Percentiles rank a stretch among this genome's conserved stretches.
phyloP scores from a whole-genome alignment of 2,113 vertebrate species.

The Pimephales promelas region DNA sequence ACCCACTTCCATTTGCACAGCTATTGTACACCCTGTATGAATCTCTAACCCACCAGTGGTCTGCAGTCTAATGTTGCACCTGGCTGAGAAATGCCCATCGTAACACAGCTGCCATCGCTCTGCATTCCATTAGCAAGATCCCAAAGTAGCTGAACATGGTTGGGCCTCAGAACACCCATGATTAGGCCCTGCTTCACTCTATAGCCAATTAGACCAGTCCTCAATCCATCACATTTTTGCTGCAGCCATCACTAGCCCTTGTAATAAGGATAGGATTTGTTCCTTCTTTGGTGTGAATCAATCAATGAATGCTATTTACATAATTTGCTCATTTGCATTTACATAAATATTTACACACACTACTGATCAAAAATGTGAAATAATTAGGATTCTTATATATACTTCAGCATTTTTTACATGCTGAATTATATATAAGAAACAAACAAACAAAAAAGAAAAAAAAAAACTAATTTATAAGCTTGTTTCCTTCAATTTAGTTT shows the following conservation, averaged over 20 bases:
- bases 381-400: no score
- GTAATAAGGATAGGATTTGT: slow-evolving; percentile 13
- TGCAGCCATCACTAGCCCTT: slow-evolving; percentile 20
- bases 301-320: neutral
- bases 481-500: no score
- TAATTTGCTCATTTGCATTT: no score
- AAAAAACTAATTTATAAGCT: no score
- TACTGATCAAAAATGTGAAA: no score
- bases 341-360: no score
- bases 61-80: slow-evolving; percentile 39
- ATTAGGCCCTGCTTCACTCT: slow-evolving; percentile 62
- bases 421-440: no score
- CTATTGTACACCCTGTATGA: neutral
- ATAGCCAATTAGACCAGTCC: slow-evolving; percentile 61
- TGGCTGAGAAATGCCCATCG: slow-evolving; percentile 37
- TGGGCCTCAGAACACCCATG: slow-evolving; percentile 40
- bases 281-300: neutral
- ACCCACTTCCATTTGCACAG: neutral
- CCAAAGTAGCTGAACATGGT: slow-evolving; percentile 44
- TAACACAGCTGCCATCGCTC: slow-evolving; percentile 55
- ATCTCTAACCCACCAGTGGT: neutral
- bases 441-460: no score
- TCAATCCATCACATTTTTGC: slow-evolving; percentile 33
- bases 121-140: slow-evolving; percentile 24
- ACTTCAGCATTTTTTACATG: no score